Percentiles rank a stretch among this genome's conserved stretches.
phyloP scores from a whole-genome alignment of 2,113 vertebrate species.

The Kobus ellipsiprymnus region DNA sequence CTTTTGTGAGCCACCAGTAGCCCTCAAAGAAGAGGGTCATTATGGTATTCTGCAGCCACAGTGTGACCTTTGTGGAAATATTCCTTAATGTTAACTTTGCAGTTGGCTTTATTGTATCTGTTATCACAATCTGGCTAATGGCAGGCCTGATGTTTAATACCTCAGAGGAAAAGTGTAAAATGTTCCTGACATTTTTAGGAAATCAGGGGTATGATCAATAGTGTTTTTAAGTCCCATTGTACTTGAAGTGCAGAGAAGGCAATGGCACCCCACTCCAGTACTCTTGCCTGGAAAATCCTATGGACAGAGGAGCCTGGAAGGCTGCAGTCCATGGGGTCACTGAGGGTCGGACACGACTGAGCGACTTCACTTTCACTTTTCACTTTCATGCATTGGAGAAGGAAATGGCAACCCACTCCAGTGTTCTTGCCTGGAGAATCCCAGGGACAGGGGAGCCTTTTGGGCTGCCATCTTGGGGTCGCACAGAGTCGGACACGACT shows the following conservation, averaged over 20 bases:
- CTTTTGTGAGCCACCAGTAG: background rate
- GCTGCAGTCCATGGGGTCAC: too few relatives aligned
- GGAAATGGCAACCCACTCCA: too few relatives aligned
- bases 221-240: slow-evolving; percentile 37
- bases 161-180: slow-evolving; percentile 52
- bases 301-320: too few relatives aligned
- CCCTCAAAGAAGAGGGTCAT: slow-evolving; percentile 10
- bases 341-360: too few relatives aligned
- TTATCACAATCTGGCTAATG: slow-evolving; percentile 55
- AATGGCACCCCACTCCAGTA: too few relatives aligned
- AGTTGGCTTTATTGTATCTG: slow-evolving; percentile 44
- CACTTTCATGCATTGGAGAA: too few relatives aligned
- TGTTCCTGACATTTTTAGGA: slow-evolving; percentile 57
- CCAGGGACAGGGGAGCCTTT: too few relatives aligned
- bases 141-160: slow-evolving; percentile 60
- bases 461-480: too few relatives aligned
- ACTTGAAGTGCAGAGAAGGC: background rate
- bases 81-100: slow-evolving; percentile 32
- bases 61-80: slow-evolving; percentile 59
- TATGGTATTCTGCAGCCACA: background rate
- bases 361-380: too few relatives aligned
- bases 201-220: slow-evolving; percentile 39
- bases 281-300: too few relatives aligned
- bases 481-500: too few relatives aligned
- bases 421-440: too few relatives aligned